Evolutionary conservation across 2,888 invertebrate genomes (phyloP).

Genomic region (Dastarcus helophoroides): DNA sequence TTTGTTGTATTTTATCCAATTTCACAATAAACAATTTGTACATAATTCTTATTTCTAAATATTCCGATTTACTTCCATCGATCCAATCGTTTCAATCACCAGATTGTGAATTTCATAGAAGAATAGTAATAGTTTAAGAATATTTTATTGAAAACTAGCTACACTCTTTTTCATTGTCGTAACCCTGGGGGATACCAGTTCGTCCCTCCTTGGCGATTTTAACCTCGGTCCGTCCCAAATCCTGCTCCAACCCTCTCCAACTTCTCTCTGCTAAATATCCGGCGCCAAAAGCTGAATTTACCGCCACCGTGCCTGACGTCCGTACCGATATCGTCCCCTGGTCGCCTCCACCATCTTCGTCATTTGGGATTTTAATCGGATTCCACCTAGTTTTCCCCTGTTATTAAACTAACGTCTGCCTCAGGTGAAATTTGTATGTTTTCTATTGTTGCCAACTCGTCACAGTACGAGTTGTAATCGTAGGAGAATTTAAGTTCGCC

Average conservation of each 20-base stretch:
- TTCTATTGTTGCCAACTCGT: too few species aligned
- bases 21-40: too few species aligned
- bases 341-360: slow-evolving; percentile 27
- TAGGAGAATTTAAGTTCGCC: slow-evolving; percentile 34
- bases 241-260: slow-evolving; percentile 81
- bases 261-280: slow-evolving; percentile 54
- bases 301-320: not conserved
- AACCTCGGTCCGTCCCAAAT: slow-evolving; percentile 61
- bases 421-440: slow-evolving; percentile 12
- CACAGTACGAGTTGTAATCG: slow-evolving; percentile 63
- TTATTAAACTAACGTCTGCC: slow-evolving; percentile 63
- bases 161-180: slow-evolving; percentile 49
- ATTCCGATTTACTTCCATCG: too few species aligned
- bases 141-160: too few species aligned
- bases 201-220: slow-evolving; percentile 58
- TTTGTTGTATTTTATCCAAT: too few species aligned
- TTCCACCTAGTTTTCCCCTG: slow-evolving; percentile 60
- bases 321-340: slow-evolving; percentile 10
- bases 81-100: too few species aligned
- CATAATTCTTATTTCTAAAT: too few species aligned
- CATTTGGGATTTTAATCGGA: slow-evolving; percentile 13
- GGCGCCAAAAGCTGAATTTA: slow-evolving; percentile 39
- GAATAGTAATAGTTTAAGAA: too few species aligned
- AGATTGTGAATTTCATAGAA: too few species aligned
- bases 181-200: slow-evolving; percentile 63